Base-by-base conservation (phyloP, 2,797 vertebrate species). In the Peromyscus attwateri region DNA sequence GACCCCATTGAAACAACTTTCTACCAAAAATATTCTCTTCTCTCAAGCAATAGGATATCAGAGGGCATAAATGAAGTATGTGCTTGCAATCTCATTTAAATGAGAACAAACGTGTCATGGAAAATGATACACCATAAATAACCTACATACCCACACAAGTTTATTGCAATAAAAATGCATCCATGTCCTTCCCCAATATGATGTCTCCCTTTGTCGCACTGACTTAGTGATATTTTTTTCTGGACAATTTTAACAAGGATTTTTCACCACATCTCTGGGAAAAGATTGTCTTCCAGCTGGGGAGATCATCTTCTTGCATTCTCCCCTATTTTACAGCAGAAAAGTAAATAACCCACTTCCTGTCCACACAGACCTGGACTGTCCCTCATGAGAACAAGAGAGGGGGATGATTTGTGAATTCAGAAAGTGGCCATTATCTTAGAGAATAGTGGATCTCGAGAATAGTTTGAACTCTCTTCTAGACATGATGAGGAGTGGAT, bases 221-320 rank as follows among this genome's bases (percentile, higher is more conserved):
- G 80, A 87, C 60, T 89, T 91, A 37, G n/a, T 89, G 31, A 23
- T 89, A 75, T 75, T 84, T 79, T 81, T 94, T 77, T 11, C 19
- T 66, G 76, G 23, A 90, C 3, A 7, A 4, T 76, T 83, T 84
- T 23, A 37, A n/a, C 17, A 52, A 94, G 94, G 31, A 57, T 57
- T 49, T 76, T 77, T 97, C 75, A 94, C 80, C 96, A 29, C 92
- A 81, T 98, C 23, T 96, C 91, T 97, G 91, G 96, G 88, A 98
- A 90, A 94, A 1, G 43, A 49, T 94, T 14, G 16, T 29, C 27
- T 92, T 92, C 46, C 87, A 89, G 77, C 79, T 95, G 52, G 84
- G 97, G 97, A 96, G 82, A 87, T 37, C 52, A 95, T 93, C 34
- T 29, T 14, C 89, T 81, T 88, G 43, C 60, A 89, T n/a, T 96